Base-by-base conservation (phyloP, 2,797 vertebrate genomes). In the Anniella stebbinsi region DNA sequence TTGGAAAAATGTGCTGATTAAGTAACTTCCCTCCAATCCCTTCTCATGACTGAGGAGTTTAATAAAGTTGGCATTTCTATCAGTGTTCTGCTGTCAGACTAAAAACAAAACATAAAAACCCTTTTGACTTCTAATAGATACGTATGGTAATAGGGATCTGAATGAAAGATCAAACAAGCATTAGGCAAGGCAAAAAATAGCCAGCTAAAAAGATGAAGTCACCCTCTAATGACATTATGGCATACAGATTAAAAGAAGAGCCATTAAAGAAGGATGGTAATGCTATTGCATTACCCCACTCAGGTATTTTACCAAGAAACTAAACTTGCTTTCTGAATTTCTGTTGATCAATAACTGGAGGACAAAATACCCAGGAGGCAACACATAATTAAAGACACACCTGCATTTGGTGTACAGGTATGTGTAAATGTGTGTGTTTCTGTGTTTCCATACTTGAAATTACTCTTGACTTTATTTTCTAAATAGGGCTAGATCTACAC, bases 131-230 rank as follows among this genome's bases (percentile, higher is more conserved):
- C 91, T 94, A 94, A 95, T 92, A 95, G 93, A 94, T 95, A 93
- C 0, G 15, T 93, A 95, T 93, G 91, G 91, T 93, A 95, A 95
- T 95, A 95, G 93, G 93, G 94, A 95, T 80, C 93, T 94, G 93
- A 96, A 95, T 92, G 94, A 93, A 96, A 95, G 95, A 95, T 96
- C 94, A 96, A 95, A 94, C 90, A 94, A 93, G 93, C 93, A 94
- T 95, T 96, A 95, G 95, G 93, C 92, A 94, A 92, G 93, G 92
- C 88, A 93, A 92, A 95, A 77, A 95, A 94, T 91, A 95, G 93
- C 92, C 92, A 93, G 93, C 92, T 95, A 89, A 94, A 93, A 95
- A 95, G 95, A 95, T 96, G 94, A 96, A 95, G 95, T 96, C 95
- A 96, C 94, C 91, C 86, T 95, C 91, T 94, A 93, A 95, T 95